Evolutionary conservation across 2,797 vertebrate genomes (phyloP).

Genomic region (Poeciliopsis turneri): DNA sequence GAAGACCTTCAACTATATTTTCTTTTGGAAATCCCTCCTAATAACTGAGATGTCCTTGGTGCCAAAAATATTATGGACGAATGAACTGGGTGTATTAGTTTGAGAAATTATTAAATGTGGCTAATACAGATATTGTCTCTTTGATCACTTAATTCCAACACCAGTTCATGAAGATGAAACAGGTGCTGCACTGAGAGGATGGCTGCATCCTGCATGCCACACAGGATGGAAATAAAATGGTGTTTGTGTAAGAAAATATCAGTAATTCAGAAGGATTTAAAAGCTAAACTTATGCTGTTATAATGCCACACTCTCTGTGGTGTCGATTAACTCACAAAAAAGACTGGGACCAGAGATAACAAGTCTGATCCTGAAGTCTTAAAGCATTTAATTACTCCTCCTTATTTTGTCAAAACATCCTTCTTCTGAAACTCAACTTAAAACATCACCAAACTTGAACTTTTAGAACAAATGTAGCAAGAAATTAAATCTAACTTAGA

Average conservation of each 20-base stretch:
- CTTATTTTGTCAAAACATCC: background rate
- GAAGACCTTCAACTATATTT: background rate
- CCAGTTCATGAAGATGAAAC: background rate
- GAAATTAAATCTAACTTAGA: background rate
- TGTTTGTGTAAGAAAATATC: background rate
- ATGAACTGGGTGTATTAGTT: background rate
- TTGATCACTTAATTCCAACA: background rate
- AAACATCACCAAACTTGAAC: background rate
- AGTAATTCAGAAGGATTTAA: background rate
- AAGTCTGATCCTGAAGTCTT: background rate
- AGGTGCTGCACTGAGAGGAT: background rate
- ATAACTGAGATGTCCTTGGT: background rate
- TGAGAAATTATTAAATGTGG: background rate
- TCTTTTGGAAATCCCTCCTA: background rate
- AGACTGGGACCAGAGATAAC: background rate
- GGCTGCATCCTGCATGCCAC: background rate
- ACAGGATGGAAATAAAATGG: background rate
- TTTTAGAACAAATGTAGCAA: background rate
- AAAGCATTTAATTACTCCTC: background rate
- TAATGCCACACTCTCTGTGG: background rate
- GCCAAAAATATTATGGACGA: background rate
- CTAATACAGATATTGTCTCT: background rate
- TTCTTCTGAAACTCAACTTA: background rate
- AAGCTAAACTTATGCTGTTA: background rate
- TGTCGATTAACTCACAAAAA: background rate